phyloP scores from a whole-genome alignment of 2,113 vertebrate species.

The Haplochromis vanheusdeni region DNA sequence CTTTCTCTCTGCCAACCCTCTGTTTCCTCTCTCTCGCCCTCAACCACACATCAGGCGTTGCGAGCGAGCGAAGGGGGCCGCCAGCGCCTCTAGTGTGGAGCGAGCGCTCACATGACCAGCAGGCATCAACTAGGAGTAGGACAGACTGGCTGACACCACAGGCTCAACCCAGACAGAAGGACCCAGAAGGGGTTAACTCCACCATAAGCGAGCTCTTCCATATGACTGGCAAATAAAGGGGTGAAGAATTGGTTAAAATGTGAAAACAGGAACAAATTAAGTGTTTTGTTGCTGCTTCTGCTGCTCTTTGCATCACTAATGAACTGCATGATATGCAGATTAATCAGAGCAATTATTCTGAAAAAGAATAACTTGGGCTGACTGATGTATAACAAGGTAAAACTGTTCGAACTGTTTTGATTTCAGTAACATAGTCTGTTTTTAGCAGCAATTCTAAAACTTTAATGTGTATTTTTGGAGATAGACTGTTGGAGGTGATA shows the following conservation, averaged over 20 bases:
- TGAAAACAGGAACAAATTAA: constrained; percentile 67
- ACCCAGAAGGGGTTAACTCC: constrained; percentile 98
- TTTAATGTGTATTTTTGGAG: constrained; percentile 32
- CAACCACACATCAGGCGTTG: constrained; percentile 60
- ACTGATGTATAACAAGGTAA: background rate
- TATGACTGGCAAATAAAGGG: constrained; percentile 99
- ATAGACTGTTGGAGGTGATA: background rate
- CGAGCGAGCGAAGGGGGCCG: constrained; percentile 58
- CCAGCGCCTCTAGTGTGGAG: constrained; percentile 66
- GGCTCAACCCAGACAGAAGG: constrained; percentile 98
- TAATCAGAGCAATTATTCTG: background rate
- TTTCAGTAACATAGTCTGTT: background rate
- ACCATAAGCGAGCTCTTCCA: constrained; percentile 90
- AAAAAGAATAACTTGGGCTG: constrained; percentile 2
- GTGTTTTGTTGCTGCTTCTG: constrained; percentile 20
- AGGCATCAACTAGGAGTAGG: constrained; percentile 90
- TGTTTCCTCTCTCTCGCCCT: constrained; percentile 70
- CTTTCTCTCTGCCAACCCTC: constrained; percentile 72
- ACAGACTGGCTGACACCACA: constrained; percentile 90
- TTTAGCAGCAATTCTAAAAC: constrained; percentile 18
- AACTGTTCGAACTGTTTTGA: background rate
- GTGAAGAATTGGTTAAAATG: constrained; percentile 97
- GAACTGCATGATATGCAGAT: constrained; percentile 26
- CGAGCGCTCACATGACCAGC: constrained; percentile 88
- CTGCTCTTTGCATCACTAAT: constrained; percentile 11